Evolutionary conservation across 2,113 vertebrate species (phyloP), one percentile per base, ranked within the genome.

Genomic region (Sturnira hondurensis): DNA sequence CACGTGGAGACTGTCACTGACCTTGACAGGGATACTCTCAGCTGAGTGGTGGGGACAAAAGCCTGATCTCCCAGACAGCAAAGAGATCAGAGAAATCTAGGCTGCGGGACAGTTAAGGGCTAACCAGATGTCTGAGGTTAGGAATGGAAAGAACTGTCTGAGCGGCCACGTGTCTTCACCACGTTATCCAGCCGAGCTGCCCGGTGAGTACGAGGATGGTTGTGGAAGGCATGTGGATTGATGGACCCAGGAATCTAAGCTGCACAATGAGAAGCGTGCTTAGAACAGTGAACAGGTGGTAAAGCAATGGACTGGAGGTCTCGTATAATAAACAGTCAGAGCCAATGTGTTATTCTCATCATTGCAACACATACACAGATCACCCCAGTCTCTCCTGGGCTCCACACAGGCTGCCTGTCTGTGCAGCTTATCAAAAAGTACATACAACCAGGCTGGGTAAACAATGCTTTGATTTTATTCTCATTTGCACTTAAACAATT

Each of bases 391-490:
- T 92, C 85, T 38, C 58, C 31, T 33, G 33, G 87, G 36, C 38
- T 86, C 65, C 36, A 90, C 14, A 77, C 31, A 43, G 16, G 41
- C 4, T 54, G 19, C 3, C 22, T 50, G n/a, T 13, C 78, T 11
- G 12, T 20, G 19, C 31, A n/a, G 65, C 45, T 82, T 45, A 73
- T 31, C 38, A 71, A 78, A 63, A 94, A 96, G 22, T 11, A 74
- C 85, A 20, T 68, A 63, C 43, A 52, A 33, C 4, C 41, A 83
- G 58, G 16, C 47, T 56, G 36, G 54, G 50, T 36, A 41, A 63
- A 76, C 16, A 65, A 16, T 73, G 85, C 71, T 88, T 92, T 52
- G 10, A 43, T 78, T 96, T 96, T 95, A 97, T 97, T 96, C 41
- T 89, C 93, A 94, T 43, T 87, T 93, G 67, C 43, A 61, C 89